Evolutionary conservation across 2,113 vertebrate species (phyloP), one percentile per base, ranked within the genome.

Genomic region (Stigmatopora argus): DNA sequence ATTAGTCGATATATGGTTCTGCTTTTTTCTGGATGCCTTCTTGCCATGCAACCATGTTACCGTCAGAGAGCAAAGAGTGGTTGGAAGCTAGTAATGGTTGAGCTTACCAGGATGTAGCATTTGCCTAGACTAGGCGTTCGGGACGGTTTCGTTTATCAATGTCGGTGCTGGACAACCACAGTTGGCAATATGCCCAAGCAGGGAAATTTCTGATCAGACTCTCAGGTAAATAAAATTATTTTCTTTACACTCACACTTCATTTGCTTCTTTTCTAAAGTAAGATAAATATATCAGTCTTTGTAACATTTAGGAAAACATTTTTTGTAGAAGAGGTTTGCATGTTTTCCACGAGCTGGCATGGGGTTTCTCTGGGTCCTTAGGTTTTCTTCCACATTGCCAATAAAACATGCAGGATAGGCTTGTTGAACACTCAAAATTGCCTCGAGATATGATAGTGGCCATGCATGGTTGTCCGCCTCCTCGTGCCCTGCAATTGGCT

Each of bases 161-260:
- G 88, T 84, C 85, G 15, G 83, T 87, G 69, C 67, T 88, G 77
- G 87, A 87, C 77, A 89, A 86, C 77, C 87, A 90, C 80, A 86
- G 87, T 73, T 87, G 87, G 88, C 87, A 87, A 71, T 89, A 78
- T 7, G 88, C 88, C 34, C 86, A 89, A 73, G 81, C 81, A 51
- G 89, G 87, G 57, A 87, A 77, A 76, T 82, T 72, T 45, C 74
- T 87, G 59, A 89, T 90, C 79, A 83, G 75, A 70, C 79, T 89
- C 44, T 83, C 88, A 87, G 88, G 88, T 89, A 81, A 31, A 31
- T 31, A 31, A 1, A 31, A 44, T 66, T 67, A 72, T 7, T 5
- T 51, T 51, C n/a, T 65, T 46, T 23, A 13, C 10, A 44, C 58
- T 31, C 53, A 56, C 5, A 0, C 3, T 53, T 56, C 31, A 56